Base-by-base conservation (phyloP, 2,888 invertebrate species). In the Cephus sareptanus region DNA sequence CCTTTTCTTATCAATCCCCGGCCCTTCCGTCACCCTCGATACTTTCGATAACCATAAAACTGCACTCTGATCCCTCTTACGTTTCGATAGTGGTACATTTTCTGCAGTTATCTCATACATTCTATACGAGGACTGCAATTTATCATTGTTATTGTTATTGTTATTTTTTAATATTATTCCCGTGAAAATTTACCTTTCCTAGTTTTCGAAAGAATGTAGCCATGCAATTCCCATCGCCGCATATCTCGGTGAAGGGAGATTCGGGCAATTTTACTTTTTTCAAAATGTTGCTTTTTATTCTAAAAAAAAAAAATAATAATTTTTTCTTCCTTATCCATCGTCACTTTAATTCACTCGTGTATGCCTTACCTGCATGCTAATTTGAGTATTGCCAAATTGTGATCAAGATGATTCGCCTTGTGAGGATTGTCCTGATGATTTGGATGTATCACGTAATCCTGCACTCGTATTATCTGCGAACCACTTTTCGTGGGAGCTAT, bases 361-460 rank as follows among this genome's bases (percentile, higher is more conserved):
- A 12, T 11, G 3, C 12, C 33, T 37, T 34, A 74, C 81, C 76
- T 84, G 83, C 87, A 87, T 31, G 82, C 80, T n/a, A 87, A 78
- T 79, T 81, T 85, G 3, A 83, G 71, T 69, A 87, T 80, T 3
- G 85, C 87, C n/a, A 87, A 13, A 73, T 87, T 85, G 74, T 87
- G 83, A 11, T 73, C 79, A 13, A 77, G 11, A 33, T 84, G 77
- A 34, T 81, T n/a, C 2, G 73, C 9, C 9, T 77, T 68, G 15
- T 80, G 78, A 69, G 86, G 85, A 80, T 85, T 81, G 1, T 78
- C 74, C 12, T 75, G 56, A 73, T 85, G 81, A 6, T 56, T 0
- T 2, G 85, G 85, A 81, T 87, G 85, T 75, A 86, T 77, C 56
- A 76, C 74, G 73, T 85, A 86, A 11, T 82, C 79, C 23, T 35